phyloP scores from a whole-genome alignment of 2,888 invertebrate species.

The Dorcus hopei region DNA sequence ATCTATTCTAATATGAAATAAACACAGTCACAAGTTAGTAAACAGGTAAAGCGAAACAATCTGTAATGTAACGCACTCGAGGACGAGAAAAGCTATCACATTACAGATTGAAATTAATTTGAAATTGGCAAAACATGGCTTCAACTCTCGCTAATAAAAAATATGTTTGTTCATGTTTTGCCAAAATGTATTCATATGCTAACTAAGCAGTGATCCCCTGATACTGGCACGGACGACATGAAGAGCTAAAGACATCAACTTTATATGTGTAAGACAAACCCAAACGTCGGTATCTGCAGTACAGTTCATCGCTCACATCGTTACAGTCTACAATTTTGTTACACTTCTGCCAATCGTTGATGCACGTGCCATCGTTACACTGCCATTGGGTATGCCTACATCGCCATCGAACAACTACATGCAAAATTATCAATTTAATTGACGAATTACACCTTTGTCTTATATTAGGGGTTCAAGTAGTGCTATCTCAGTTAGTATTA shows the following conservation, averaged over 20 bases:
- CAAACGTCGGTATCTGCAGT: slow-evolving; percentile 52
- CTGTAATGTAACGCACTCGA: too few relatives aligned
- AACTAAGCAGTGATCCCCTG: slow-evolving; percentile 43
- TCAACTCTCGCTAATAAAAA: too few relatives aligned
- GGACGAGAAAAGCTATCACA: too few relatives aligned
- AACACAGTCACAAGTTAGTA: too few relatives aligned
- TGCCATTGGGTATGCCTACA: slow-evolving; percentile 52
- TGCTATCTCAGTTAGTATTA: too few relatives aligned
- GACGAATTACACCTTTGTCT: too few relatives aligned
- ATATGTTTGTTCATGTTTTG: too few relatives aligned
- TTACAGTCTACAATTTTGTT: slow-evolving; percentile 60
- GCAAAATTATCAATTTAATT: slow-evolving; percentile 30
- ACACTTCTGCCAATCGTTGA: slow-evolving; percentile 57
- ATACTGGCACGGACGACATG: slow-evolving; percentile 50
- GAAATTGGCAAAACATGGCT: too few relatives aligned
- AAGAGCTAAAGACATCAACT: slow-evolving; percentile 37
- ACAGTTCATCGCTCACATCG: slow-evolving; percentile 63
- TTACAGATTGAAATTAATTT: too few relatives aligned
- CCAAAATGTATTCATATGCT: slow-evolving; percentile 36
- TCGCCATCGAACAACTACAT: slow-evolving; percentile 35
- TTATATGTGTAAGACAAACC: slow-evolving; percentile 40
- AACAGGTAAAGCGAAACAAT: too few relatives aligned
- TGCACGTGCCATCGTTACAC: slow-evolving; percentile 60
- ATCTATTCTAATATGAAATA: too few relatives aligned
- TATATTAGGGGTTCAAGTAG: too few relatives aligned